Base-by-base conservation (phyloP, 35 echinoderm and acorn worm genomes). In the Chiridota heheva region DNA sequence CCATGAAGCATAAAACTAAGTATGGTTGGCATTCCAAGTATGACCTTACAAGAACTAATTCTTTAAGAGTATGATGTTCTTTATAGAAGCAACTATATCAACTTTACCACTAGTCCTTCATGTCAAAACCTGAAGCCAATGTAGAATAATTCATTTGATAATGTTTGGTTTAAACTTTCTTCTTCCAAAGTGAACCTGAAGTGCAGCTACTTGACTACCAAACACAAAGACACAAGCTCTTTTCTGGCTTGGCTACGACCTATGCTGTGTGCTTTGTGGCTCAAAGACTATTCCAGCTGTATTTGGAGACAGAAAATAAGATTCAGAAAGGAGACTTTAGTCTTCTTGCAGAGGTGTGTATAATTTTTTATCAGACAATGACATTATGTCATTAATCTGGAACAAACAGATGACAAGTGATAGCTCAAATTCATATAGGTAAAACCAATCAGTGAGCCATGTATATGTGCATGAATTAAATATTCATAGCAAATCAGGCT, bases 131-230 rank as follows among this genome's bases (percentile, higher is more conserved):
- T n/a, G n/a, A n/a, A n/a, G n/a, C n/a, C n/a, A n/a, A n/a, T n/a
- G n/a, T n/a, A n/a, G n/a, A n/a, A n/a, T n/a, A n/a, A n/a, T n/a
- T n/a, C n/a, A n/a, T n/a, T n/a, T n/a, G n/a, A n/a, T n/a, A n/a
- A n/a, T n/a, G n/a, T n/a, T n/a, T n/a, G n/a, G n/a, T n/a, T n/a
- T n/a, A n/a, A n/a, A n/a, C n/a, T n/a, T n/a, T n/a, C n/a, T n/a
- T 33, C 8, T 78, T 38, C 62, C 65, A 5, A n/a, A 92, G 90
- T 30, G 83, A 70, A 12, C 63, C 73, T 32, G 90, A 92, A 44
- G 74, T 86, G 18, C 77, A 68, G 16, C 74, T 92, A 13, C 32
- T 92, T 2, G 90, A 92, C 69, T 92, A 92, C 45, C 89, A 92
- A 58, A 86, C 83, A 7, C 90, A 92, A 44, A 82, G 87, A 37